Evolutionary conservation across 64 coral and sea anemone genomes (phyloP).

Genomic region (Montipora efflorescens): DNA sequence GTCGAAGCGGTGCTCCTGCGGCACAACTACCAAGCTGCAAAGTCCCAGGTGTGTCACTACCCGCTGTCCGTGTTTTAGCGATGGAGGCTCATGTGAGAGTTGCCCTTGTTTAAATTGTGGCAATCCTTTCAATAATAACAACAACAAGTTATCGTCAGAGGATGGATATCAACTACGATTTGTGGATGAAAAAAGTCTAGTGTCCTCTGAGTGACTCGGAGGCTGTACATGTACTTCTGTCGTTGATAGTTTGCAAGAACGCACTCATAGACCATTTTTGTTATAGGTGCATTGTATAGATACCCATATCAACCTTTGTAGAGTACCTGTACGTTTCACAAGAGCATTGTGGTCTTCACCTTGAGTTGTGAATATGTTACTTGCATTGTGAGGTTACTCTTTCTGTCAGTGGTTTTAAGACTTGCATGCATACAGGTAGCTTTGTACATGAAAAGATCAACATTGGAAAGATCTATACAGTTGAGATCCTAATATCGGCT

Average conservation of each 20-base stretch:
- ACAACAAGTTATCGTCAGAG: slow-evolving; percentile 49
- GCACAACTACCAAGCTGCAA: slow-evolving; percentile 49
- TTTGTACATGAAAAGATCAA: background rate
- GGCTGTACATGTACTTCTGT: background rate
- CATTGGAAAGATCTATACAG: background rate
- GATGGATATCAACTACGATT: background rate
- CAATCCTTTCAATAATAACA: slow-evolving; percentile 91
- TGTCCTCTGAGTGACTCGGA: background rate
- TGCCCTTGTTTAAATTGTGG: slow-evolving; percentile 82
- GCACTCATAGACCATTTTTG: background rate
- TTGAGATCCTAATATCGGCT: no score
- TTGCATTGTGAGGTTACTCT: background rate
- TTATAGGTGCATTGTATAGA: no score
- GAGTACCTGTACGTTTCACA: background rate
- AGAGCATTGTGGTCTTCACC: background rate
- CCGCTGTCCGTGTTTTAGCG: slow-evolving; percentile 84
- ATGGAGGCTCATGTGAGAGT: slow-evolving; percentile 68
- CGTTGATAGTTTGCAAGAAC: background rate
- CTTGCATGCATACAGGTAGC: background rate
- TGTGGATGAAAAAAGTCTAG: background rate
- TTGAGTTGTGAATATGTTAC: background rate
- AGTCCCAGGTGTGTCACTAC: slow-evolving; percentile 61
- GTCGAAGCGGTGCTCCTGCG: slow-evolving; percentile 68
- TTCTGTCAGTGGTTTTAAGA: background rate
- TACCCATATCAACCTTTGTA: background rate